Evolutionary conservation across 2,888 invertebrate species (phyloP), one percentile per base, ranked within the genome.

Genomic region (Noctua janthe): DNA sequence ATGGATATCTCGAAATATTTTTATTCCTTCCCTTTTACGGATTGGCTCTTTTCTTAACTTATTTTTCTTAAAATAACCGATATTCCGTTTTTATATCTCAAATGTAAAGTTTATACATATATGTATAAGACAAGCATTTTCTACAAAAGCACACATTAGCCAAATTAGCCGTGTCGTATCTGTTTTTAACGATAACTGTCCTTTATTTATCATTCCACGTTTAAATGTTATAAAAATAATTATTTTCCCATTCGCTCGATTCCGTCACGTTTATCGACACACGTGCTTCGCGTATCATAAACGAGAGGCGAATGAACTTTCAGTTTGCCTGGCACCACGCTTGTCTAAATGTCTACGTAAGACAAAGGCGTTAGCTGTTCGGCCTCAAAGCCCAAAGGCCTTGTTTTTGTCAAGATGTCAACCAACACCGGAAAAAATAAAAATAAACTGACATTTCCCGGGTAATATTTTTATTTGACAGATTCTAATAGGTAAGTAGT

Each of bases 261-360:
- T 83, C 70, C 62, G 83, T 86, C 91, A 91, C 90, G 90, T 90
- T 84, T 85, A 78, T 81, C 84, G 71, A 56, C 74, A 80, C 90
- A 91, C 90, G 90, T 88, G 91, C 72, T 69, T 59, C 74, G 71
- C 80, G 81, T 82, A 73, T 83, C 79, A 83, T 83, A 83, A 87
- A 90, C 81, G 72, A 76, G 82, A 81, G 90, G 85, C 62, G 81
- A 90, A 87, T 88, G 90, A 90, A 85, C 91, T 89, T 88, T 85
- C 59, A 76, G 81, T 79, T 82, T 35, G 78, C 77, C 75, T 78
- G 84, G 71, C 67, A 76, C 70, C 64, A 70, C 88, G 73, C 59
- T 78, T 78, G 81, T 78, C n/a, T n/a, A n/a, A n/a, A n/a, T n/a
- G n/a, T n/a, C 72, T 79, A 77, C 67, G 83, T 59, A 35, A 71